Evolutionary conservation across 2,113 vertebrate genomes (phyloP).

Genomic region (Urocynchramus pylzowi): DNA sequence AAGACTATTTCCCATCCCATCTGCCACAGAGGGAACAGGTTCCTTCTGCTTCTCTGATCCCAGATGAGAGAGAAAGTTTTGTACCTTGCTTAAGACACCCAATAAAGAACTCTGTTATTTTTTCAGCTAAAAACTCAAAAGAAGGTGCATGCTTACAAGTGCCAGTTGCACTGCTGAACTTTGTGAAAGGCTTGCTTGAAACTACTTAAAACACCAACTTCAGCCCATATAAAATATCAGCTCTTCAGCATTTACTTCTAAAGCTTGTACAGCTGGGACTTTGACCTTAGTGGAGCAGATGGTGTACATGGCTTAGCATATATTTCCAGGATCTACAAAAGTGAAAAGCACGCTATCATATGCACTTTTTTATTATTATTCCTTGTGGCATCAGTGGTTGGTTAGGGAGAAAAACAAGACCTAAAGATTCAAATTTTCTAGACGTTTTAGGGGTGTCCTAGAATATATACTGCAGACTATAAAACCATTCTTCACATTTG

Average conservation of each 20-base stretch:
- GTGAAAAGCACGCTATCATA: background rate
- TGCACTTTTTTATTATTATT: background rate
- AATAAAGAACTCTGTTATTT: background rate
- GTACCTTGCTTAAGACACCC: background rate
- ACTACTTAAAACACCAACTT: background rate
- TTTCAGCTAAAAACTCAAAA: background rate
- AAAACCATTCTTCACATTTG: background rate
- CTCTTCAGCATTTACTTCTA: background rate
- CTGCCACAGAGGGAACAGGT: background rate
- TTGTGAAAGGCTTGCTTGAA: background rate
- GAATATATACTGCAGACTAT: background rate
- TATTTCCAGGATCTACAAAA: background rate
- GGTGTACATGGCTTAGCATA: background rate
- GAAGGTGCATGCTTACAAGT: background rate
- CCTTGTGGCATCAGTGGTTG: background rate
- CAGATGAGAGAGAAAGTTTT: background rate
- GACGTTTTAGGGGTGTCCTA: background rate
- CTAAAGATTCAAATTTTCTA: background rate
- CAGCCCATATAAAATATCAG: background rate
- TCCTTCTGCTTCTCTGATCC: background rate
- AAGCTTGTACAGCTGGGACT: slow-evolving; percentile 28
- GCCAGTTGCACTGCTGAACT: background rate
- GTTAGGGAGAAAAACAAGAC: background rate
- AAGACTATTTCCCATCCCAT: background rate
- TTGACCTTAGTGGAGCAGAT: background rate